These are phyloP conservation scores for Zaprionus gabonicus DNA, from an alignment of 1,140 invertebrate genomes.

Conservation along the genomic window DNA sequence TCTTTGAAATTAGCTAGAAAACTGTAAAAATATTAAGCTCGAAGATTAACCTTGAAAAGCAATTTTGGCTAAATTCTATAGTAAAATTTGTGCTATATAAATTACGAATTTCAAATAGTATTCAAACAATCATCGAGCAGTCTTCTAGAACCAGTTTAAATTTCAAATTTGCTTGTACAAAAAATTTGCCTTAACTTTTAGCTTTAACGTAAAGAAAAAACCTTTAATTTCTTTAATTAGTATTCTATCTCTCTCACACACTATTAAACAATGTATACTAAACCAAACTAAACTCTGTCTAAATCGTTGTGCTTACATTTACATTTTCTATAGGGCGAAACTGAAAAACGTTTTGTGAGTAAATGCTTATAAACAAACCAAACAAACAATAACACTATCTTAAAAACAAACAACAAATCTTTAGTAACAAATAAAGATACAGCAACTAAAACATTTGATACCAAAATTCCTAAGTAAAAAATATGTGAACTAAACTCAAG, in stretches of 20 bases:
- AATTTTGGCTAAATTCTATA: background rate
- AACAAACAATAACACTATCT: slow-evolving; percentile 41
- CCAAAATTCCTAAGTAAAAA: slow-evolving; percentile 33
- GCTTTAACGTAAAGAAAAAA: slow-evolving; percentile 47
- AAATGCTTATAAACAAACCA: slow-evolving; percentile 78
- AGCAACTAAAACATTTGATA: slow-evolving; percentile 69
- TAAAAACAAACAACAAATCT: slow-evolving; percentile 44
- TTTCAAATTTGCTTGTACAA: slow-evolving; percentile 1
- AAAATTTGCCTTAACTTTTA: slow-evolving; percentile 10
- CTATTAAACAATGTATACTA: slow-evolving; percentile 68
- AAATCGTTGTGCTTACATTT: slow-evolving; percentile 84
- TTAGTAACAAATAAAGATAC: slow-evolving; percentile 43
- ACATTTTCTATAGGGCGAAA: slow-evolving; percentile 84
- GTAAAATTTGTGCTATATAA: background rate
- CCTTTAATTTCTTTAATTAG: slow-evolving; percentile 24
- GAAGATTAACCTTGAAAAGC: background rate
- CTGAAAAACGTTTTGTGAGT: slow-evolving; percentile 85
- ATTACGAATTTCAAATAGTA: background rate
- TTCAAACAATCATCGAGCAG: background rate
- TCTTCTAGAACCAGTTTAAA: background rate
- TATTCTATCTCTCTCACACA: slow-evolving; percentile 19
- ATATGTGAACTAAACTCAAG: slow-evolving; percentile 11
- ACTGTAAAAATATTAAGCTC: background rate
- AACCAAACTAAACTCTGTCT: slow-evolving; percentile 78
- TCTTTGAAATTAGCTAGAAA: background rate